Evolutionary conservation across 2,888 invertebrate species (phyloP), one percentile per base, ranked within the genome.

Genomic region (Pelosia muscerda): DNA sequence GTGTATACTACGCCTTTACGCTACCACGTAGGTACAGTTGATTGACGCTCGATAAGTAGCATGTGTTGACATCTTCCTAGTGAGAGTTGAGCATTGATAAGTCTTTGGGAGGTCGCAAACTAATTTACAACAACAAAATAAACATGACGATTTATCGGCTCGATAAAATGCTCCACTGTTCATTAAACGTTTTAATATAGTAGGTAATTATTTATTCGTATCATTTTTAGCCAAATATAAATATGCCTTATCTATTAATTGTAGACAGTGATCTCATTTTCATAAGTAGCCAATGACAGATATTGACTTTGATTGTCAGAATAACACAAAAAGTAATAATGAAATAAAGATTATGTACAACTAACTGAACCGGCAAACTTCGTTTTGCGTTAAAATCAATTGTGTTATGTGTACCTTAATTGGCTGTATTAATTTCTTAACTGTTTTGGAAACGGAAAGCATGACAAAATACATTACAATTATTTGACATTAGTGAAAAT

Each of bases 31-130:
- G 79, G 82, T 81, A 73, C 74, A 75, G 84, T 83, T 88, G 89
- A 89, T 84, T 88, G 91, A 90, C 88, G 82, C 85, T 80, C 87
- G 90, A 91, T 92, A 91, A 88, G 91, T 86, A 85, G 84, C 85
- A 85, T 85, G 82, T 84, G 88, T 88, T 88, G 91, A 89, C 91
- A 89, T 90, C 85, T 86, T 84, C 81, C 84, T 79, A 85, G 86
- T 85, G 84, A 87, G 88, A 86, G 85, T 84, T 77, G 82, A 82
- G 82, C 82, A 82, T 76, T 84, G 88, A 89, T 90, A 89, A 86
- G 87, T 86, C 85, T 84, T 84, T 86, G 85, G 87, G 86, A 87
- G 88, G 87, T 86, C 86, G 85, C 78, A 74, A 78, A 77, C 81
- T 75, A 83, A 83, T 82, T 79, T 81, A 78, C 76, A 83, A 84